Conservation (phyloP, 2,797 vertebrate genomes). For the Cetoscarus ocellatus region DNA sequence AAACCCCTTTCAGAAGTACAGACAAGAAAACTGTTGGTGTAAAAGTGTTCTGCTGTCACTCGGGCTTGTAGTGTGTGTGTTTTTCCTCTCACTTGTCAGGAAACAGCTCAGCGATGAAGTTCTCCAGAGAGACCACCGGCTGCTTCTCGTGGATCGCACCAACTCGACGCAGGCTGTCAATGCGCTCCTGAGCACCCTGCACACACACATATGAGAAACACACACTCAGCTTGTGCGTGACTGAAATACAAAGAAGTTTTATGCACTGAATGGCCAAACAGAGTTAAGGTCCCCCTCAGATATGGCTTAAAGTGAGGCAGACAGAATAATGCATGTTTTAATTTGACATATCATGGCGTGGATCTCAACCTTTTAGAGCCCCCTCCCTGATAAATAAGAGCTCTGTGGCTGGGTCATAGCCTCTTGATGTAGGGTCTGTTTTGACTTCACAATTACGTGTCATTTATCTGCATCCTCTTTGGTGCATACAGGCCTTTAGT, state of each 20-base stretch:
- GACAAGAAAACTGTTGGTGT: too few relatives aligned
- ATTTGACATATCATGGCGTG: too few relatives aligned
- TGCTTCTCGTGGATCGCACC: slow-evolving; percentile 96
- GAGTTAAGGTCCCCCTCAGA: neutral
- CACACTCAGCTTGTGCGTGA: neutral
- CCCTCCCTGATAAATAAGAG: too few relatives aligned
- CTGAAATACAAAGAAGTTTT: neutral
- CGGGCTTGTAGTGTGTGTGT: too few relatives aligned
- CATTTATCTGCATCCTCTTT: too few relatives aligned
- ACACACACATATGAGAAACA: neutral
- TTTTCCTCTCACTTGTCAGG: slow-evolving; percentile 92
- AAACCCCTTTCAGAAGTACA: too few relatives aligned
- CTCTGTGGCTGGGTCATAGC: too few relatives aligned
- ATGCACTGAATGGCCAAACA: neutral
- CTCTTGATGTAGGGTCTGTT: too few relatives aligned
- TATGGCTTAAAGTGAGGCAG: neutral
- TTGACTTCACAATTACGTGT: too few relatives aligned
- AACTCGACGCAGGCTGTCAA: slow-evolving; percentile 90
- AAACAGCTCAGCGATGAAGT: slow-evolving; percentile 95
- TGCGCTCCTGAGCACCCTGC: slow-evolving; percentile 96
- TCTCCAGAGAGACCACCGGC: slow-evolving; percentile 94
- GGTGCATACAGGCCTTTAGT: too few relatives aligned
- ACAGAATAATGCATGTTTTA: neutral
- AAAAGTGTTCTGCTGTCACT: too few relatives aligned
- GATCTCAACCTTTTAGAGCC: too few relatives aligned